Percentiles rank a stretch among this genome's conserved stretches.
Conservation (phyloP, 2,888 invertebrate genomes). For the Leucoma salicis region DNA sequence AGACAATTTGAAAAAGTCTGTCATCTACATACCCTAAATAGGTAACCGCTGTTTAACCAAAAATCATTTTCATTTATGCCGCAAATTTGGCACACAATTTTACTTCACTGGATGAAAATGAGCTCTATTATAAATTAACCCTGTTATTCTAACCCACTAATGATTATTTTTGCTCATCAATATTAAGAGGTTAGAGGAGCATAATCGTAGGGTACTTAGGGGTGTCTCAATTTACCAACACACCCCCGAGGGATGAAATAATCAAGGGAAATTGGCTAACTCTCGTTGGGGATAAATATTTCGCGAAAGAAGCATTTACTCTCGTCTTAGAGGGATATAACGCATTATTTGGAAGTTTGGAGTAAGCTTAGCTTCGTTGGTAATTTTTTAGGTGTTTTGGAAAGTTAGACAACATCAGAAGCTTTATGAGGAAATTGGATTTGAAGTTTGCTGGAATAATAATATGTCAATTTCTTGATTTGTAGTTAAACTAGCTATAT, state of each 20-base stretch:
- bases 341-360: conserved; percentile 5
- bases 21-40: neutral
- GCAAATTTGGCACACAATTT: neutral
- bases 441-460: neutral
- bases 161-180: conserved; percentile 44
- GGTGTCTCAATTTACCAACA: conserved; percentile 37
- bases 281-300: conserved; percentile 41
- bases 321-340: conserved; percentile 3
- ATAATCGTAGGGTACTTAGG: conserved; percentile 38
- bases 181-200: conserved; percentile 40
- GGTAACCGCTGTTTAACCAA: neutral
- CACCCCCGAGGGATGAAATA: conserved; percentile 45
- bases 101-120: conserved; percentile 20
- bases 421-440: neutral
- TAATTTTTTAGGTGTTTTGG: conserved; percentile 1
- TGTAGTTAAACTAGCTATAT: no score
- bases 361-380: conserved; percentile 1
- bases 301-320: conserved; percentile 5
- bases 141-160: conserved; percentile 31
- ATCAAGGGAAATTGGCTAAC: conserved; percentile 48
- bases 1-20: neutral
- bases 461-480: neutral
- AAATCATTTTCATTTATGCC: neutral
- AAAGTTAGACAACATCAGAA: neutral
- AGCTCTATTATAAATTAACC: conserved; percentile 30